Conservation (phyloP, 2,888 invertebrate genomes). For the Scelioninae gen. 1 region DNA sequence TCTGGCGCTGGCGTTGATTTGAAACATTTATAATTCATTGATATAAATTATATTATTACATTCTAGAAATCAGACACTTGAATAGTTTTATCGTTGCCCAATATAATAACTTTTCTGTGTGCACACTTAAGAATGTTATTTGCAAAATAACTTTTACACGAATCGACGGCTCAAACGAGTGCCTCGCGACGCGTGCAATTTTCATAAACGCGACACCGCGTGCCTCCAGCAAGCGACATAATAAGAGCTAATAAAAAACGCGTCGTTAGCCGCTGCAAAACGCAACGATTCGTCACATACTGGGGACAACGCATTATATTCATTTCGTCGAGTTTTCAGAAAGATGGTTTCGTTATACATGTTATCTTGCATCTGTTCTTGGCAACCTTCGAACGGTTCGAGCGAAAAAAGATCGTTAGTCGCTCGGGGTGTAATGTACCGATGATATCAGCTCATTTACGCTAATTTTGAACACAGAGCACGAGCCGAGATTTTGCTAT, state of each 20-base stretch:
- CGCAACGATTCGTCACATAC: slow-evolving; percentile 60
- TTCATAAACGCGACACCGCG: slow-evolving; percentile 49
- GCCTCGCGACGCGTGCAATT: slow-evolving; percentile 36
- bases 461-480: slow-evolving; percentile 72
- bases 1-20: slow-evolving; percentile 2
- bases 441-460: slow-evolving; percentile 72
- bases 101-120: slow-evolving; percentile 13
- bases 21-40: slow-evolving; percentile 3
- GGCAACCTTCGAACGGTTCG: slow-evolving; percentile 71
- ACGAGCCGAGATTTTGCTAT: slow-evolving; percentile 70
- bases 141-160: slow-evolving; percentile 36
- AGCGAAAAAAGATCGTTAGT: slow-evolving; percentile 72
- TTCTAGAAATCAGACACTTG: background rate
- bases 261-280: slow-evolving; percentile 54
- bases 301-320: slow-evolving; percentile 58
- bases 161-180: slow-evolving; percentile 34
- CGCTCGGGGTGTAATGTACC: slow-evolving; percentile 72
- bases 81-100: slow-evolving; percentile 26
- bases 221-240: slow-evolving; percentile 19
- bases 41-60: slow-evolving; percentile 37
- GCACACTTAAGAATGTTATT: slow-evolving; percentile 26
- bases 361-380: slow-evolving; percentile 71
- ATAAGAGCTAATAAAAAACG: slow-evolving; percentile 55
- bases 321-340: slow-evolving; percentile 64
- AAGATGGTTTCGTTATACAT: slow-evolving; percentile 60